Evolutionary conservation across 2,888 invertebrate genomes (phyloP).

Genomic region (Heliothis peltigera): DNA sequence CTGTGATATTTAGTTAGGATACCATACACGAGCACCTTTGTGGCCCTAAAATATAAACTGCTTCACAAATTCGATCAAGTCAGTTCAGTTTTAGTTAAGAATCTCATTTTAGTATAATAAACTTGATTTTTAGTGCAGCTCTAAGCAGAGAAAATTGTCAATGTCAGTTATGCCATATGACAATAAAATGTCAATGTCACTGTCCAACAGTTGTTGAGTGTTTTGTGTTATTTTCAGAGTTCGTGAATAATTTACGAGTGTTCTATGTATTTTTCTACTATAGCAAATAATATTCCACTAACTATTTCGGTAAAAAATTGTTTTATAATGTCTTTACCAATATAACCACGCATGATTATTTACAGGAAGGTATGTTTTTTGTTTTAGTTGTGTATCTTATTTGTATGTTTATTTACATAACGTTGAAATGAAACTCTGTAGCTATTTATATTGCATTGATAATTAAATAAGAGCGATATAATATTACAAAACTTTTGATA

Average conservation of each 20-base stretch:
- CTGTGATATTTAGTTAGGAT: no score
- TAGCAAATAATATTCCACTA: constrained; percentile 25
- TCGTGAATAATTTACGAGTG: constrained; percentile 8
- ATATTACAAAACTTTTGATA: background rate
- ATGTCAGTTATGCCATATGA: background rate
- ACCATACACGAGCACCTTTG: no score
- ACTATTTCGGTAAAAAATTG: background rate
- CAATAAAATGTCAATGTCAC: constrained; percentile 26
- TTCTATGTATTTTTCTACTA: constrained; percentile 15
- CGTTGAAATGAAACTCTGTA: constrained; percentile 8
- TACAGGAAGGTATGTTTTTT: constrained; percentile 31
- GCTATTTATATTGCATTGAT: constrained; percentile 15
- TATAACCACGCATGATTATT: constrained; percentile 17
- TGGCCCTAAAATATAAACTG: no score
- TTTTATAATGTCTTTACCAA: constrained; percentile 33
- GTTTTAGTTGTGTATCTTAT: constrained; percentile 25
- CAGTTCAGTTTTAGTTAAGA: no score
- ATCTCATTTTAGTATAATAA: no score
- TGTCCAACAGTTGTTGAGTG: constrained; percentile 3
- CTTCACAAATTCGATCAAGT: no score
- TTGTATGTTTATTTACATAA: constrained; percentile 52
- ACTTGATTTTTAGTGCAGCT: background rate
- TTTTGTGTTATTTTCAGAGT: constrained; percentile 34
- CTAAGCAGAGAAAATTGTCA: background rate
- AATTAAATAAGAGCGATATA: background rate